A percentile compares a stretch with the other conserved stretches of the same genome.
These are phyloP conservation scores for Coenonympha glycerion DNA, from an alignment of 2,888 invertebrate species.

Conservation along the genomic window DNA sequence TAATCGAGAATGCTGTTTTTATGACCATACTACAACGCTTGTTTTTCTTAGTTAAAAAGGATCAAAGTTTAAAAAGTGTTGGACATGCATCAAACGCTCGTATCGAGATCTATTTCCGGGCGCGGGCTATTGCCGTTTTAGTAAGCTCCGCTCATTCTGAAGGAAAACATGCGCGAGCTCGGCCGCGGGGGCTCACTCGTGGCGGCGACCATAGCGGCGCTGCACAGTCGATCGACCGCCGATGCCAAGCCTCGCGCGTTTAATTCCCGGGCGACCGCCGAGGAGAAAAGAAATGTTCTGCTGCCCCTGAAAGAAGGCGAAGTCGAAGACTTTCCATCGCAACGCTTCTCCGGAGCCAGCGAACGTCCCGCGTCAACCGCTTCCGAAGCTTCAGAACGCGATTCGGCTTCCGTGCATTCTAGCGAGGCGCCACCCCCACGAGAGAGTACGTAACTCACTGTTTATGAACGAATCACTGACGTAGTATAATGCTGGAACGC, in stretches of 20 bases:
- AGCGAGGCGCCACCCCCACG: slow-evolving; percentile 71
- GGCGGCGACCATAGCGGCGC: slow-evolving; percentile 73
- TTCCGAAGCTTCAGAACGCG: slow-evolving; percentile 67
- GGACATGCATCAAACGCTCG: slow-evolving; percentile 63
- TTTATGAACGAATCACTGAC: slow-evolving; percentile 64
- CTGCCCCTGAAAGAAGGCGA: slow-evolving; percentile 43
- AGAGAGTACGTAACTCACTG: slow-evolving; percentile 68
- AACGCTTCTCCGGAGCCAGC: slow-evolving; percentile 58
- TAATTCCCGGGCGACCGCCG: slow-evolving; percentile 49
- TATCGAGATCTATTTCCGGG: slow-evolving; percentile 71
- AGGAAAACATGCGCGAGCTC: slow-evolving; percentile 73
- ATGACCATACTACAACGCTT: slow-evolving; percentile 14
- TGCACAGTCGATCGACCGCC: slow-evolving; percentile 60
- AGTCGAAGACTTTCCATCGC: slow-evolving; percentile 43
- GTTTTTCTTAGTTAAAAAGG: slow-evolving; percentile 32
- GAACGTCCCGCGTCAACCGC: slow-evolving; percentile 69
- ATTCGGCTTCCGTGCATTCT: slow-evolving; percentile 70
- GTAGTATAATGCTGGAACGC: slow-evolving; percentile 66
- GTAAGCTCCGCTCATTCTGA: slow-evolving; percentile 67
- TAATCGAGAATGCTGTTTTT: slow-evolving; percentile 19
- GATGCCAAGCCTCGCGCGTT: slow-evolving; percentile 52
- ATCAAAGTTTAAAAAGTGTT: slow-evolving; percentile 60
- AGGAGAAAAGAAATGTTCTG: slow-evolving; percentile 45
- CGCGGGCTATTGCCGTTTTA: slow-evolving; percentile 66
- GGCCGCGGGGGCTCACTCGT: slow-evolving; percentile 77